Conservation (phyloP, 2,888 invertebrate genomes). For the Parasteatoda lunata region DNA sequence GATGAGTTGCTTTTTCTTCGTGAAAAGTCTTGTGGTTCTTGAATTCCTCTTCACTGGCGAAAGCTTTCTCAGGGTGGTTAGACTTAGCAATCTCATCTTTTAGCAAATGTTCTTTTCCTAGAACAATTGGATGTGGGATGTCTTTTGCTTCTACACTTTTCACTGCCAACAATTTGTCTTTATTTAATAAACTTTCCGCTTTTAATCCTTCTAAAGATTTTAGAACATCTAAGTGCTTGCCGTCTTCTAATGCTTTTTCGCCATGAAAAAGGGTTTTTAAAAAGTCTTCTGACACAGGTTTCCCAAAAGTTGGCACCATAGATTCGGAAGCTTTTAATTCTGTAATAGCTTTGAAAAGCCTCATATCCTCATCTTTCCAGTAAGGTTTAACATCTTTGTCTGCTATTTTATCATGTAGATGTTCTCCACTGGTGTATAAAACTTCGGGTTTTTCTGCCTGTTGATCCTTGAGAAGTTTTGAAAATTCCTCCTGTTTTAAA, state of each 20-base stretch:
- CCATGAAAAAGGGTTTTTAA: conserved; percentile 6
- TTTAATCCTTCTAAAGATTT: conserved; percentile 1
- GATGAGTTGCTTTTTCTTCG: background rate
- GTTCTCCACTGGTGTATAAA: background rate
- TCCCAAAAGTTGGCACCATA: background rate
- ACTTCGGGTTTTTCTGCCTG: background rate
- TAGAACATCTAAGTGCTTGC: background rate
- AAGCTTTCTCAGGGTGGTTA: background rate
- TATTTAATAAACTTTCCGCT: background rate
- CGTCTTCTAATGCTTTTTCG: background rate
- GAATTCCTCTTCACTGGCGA: background rate
- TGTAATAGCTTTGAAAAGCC: conserved; percentile 11
- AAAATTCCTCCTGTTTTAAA: conserved; percentile 5
- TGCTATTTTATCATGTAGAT: conserved; percentile 4
- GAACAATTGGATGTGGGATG: background rate
- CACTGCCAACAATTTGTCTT: background rate
- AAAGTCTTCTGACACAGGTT: conserved; percentile 11
- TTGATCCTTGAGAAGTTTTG: too few relatives aligned
- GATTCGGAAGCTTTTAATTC: background rate
- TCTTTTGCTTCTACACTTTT: background rate
- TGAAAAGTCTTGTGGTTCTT: background rate
- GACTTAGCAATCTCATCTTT: background rate
- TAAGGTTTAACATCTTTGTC: conserved; percentile 25
- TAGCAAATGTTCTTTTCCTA: background rate
- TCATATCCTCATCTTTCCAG: conserved; percentile 13